Evolutionary conservation across 2,113 vertebrate genomes (phyloP).

Genomic region (Electrona antarctica): DNA sequence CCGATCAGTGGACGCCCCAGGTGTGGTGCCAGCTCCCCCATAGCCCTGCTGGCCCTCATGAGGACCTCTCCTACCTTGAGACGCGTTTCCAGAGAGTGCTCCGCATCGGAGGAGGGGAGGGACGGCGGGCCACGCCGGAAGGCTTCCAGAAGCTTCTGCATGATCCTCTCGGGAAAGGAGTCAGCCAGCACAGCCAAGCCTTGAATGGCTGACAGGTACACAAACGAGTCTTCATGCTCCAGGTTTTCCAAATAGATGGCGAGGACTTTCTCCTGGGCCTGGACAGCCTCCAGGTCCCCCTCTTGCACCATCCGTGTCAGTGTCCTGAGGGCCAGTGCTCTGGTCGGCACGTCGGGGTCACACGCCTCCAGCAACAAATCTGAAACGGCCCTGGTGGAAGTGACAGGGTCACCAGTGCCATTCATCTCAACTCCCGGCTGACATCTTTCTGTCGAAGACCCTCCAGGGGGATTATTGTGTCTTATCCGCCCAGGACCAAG

Average conservation of each 20-base stretch:
- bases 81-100: constrained; percentile 76
- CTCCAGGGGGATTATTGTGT: not conserved
- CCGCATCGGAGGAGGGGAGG: constrained; percentile 39
- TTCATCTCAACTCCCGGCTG: not conserved
- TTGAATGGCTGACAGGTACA: constrained; percentile 98
- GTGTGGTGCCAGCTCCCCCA: constrained; percentile 89
- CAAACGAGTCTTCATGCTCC: constrained; percentile 90
- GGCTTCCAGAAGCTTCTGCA: constrained; percentile 82
- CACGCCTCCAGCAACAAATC: constrained; percentile 83
- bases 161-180: constrained; percentile 82
- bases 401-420: not conserved
- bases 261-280: constrained; percentile 83
- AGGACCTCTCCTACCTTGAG: constrained; percentile 94
- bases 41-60: constrained; percentile 86
- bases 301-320: constrained; percentile 78
- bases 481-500: not conserved
- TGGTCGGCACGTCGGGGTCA: constrained; percentile 84
- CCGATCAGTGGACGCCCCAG: constrained; percentile 83
- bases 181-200: constrained; percentile 86
- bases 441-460: not conserved
- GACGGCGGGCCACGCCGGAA: constrained; percentile 62
- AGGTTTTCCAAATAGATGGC: constrained; percentile 91
- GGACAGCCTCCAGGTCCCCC: constrained; percentile 66
- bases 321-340: constrained; percentile 83
- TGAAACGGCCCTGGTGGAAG: constrained; percentile 50